Conservation (phyloP, 1,140 invertebrate genomes). For the Batillaria attramentaria region DNA sequence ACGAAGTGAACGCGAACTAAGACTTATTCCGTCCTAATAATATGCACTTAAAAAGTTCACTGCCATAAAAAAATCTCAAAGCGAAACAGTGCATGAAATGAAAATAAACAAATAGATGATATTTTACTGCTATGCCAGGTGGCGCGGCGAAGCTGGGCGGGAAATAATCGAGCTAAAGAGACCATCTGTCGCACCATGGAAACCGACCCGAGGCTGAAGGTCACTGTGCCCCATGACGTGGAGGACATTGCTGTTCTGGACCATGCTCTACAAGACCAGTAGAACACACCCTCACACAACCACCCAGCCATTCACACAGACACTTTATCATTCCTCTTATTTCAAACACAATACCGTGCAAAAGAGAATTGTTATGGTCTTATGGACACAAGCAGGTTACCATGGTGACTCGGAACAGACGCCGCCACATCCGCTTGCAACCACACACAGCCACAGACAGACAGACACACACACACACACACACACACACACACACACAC, state of each 20-base stretch:
- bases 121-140: slow-evolving; percentile 53
- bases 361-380: not conserved
- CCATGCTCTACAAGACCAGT: not conserved
- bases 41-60: not conserved
- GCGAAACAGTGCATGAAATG: not conserved
- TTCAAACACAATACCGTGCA: not conserved
- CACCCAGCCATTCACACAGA: too few relatives aligned
- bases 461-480: slow-evolving; percentile 4
- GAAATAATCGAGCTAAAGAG: slow-evolving; percentile 74
- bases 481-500: not conserved
- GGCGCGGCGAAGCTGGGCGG: slow-evolving; percentile 70
- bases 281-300: not conserved
- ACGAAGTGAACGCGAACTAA: not conserved
- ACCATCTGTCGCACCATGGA: slow-evolving; percentile 75
- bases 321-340: not conserved
- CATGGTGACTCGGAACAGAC: not conserved
- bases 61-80: too few relatives aligned
- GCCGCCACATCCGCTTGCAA: not conserved
- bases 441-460: not conserved
- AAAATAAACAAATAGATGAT: not conserved
- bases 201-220: slow-evolving; percentile 71
- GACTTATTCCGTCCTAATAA: not conserved
- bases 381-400: not conserved
- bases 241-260: slow-evolving; percentile 4
- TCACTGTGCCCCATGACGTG: slow-evolving; percentile 11